Conservation (phyloP, 2,113 vertebrate genomes). For the Sitta europaea region DNA sequence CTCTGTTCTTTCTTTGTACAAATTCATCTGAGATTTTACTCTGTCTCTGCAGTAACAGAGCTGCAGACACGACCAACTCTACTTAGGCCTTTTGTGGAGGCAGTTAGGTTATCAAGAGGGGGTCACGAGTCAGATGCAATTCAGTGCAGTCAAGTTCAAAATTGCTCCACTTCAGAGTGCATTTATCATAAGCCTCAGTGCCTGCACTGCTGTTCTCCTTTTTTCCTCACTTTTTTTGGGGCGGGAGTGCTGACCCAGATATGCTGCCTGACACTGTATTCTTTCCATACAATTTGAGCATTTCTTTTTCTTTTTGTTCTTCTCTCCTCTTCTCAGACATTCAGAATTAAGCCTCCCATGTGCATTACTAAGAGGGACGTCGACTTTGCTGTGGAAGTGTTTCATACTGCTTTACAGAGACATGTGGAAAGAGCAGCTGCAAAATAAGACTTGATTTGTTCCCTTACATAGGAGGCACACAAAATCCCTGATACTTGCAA, state of each 20-base stretch:
- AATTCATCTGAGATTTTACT: not conserved
- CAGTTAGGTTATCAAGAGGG: not conserved
- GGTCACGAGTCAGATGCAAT: not conserved
- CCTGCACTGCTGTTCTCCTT: not conserved
- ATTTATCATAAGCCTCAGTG: not conserved
- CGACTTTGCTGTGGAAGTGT: conserved; percentile 83
- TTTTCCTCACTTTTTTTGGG: not conserved
- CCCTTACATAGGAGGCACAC: not conserved
- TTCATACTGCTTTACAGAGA: conserved; percentile 76
- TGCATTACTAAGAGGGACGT: conserved; percentile 87
- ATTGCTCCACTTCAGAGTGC: not conserved
- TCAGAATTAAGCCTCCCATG: conserved; percentile 90
- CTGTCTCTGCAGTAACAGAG: not conserved
- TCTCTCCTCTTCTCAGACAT: conserved; percentile 79
- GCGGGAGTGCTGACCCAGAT: not conserved
- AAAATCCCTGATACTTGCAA: not conserved
- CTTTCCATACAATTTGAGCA: not conserved
- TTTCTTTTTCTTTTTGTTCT: not conserved
- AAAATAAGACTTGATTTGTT: not conserved
- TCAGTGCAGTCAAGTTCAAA: not conserved
- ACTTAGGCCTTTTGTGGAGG: not conserved
- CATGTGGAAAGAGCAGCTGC: conserved; percentile 67
- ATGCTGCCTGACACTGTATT: not conserved
- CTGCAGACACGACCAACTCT: not conserved
- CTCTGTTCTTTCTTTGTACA: not conserved